Evolutionary conservation across 1,140 invertebrate genomes (phyloP), one percentile per base, ranked within the genome.

Genomic region (Zaprionus lachaisei): DNA sequence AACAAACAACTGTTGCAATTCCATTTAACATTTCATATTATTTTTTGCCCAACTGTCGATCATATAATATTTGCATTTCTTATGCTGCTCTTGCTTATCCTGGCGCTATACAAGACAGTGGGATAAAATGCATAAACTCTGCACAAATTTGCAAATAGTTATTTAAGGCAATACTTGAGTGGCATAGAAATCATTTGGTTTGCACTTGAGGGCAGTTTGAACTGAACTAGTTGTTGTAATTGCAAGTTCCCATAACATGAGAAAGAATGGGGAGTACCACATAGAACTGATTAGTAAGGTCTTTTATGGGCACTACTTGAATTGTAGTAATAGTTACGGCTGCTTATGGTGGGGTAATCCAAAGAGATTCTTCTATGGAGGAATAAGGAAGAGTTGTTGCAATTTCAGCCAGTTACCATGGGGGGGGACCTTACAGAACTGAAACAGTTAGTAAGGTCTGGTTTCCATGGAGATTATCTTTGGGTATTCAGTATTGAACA

Each of bases 1-100:
- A 89, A 90, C 84, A 90, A 89, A 89, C 84, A 89, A 89, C 84
- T 89, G 84, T 90, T 89, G 84, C 85, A 81, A 89, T 89, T 89
- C 85, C 84, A 84, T 89, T 89, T 90, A 89, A 89, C 84, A 84
- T 79, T 66, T 58, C 7, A 49, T 58, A 67, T 58, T 67, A 67
- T 67, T 56, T 26, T 77, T 64, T 57, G 26, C 66, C 60, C 60
- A 84, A 64, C 75, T 74, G 54, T 60, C 44, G 71, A 73, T 77
- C 70, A 72, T 47, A 73, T 77, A 63, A 72, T 47, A 60, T 55
- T 61, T 58, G 47, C 20, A 22, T 51, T 51, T 11, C 11, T 11
- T 20, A 49, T 24, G 20, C 47, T 51, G 20, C 20, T 17, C 15
- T 9, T 11, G 38, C 14, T 14, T 41, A 41, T 41, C 14, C 38